Conservation (phyloP, 2,113 vertebrate species). For the Cervus canadensis region DNA sequence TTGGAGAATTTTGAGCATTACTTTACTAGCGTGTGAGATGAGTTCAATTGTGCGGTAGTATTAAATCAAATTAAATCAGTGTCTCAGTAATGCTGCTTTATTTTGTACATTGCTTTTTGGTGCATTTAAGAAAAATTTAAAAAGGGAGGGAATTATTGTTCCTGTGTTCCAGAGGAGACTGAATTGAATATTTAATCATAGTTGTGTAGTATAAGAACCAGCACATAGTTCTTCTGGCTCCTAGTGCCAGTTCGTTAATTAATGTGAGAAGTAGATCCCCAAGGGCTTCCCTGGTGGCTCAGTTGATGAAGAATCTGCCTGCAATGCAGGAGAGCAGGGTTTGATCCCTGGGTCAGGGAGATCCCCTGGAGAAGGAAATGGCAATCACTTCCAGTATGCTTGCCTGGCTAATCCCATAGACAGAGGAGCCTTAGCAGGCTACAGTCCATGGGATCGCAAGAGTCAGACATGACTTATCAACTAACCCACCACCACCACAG, state of each 20-base stretch:
- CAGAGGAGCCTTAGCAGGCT: background rate
- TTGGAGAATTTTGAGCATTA: no score
- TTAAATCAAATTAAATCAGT: background rate
- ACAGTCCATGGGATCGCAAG: background rate
- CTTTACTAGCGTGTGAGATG: no score
- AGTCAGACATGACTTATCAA: background rate
- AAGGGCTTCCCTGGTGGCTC: background rate
- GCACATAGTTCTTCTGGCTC: background rate
- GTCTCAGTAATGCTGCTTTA: background rate
- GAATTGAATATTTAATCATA: background rate
- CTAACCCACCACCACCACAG: background rate
- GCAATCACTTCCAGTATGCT: background rate
- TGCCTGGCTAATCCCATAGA: background rate
- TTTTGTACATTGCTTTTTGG: background rate
- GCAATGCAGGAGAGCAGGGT: background rate
- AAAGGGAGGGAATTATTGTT: background rate
- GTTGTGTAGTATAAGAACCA: background rate
- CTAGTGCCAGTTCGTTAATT: background rate
- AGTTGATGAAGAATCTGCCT: background rate
- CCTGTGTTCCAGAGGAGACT: background rate
- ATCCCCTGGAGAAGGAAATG: background rate
- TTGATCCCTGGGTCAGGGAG: background rate
- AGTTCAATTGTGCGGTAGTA: no score
- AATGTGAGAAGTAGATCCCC: background rate
- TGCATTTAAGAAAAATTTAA: background rate